These are phyloP conservation scores for Triplophysa dalaica DNA, from an alignment of 2,113 vertebrate genomes.

Conservation along the genomic window DNA sequence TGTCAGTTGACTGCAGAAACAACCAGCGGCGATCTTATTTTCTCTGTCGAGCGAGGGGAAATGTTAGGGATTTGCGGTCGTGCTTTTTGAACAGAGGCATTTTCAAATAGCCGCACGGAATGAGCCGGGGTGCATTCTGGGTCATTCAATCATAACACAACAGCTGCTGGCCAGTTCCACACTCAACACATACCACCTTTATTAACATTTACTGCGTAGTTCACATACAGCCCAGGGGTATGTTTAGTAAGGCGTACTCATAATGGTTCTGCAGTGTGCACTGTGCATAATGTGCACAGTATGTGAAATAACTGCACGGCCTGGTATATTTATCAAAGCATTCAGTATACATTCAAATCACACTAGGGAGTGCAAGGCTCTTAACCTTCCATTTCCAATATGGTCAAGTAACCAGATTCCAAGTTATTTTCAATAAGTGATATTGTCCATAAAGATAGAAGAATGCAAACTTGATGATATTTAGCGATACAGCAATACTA, in stretches of 20 bases:
- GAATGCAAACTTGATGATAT: too few relatives aligned
- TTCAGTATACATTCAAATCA: neutral
- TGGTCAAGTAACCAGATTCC: neutral
- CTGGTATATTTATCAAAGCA: neutral
- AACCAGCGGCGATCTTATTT: conserved; percentile 31
- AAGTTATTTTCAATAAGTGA: neutral
- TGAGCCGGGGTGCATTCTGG: conserved; percentile 8
- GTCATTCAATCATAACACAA: conserved; percentile 14
- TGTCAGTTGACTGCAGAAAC: conserved; percentile 13
- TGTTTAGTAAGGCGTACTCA: neutral
- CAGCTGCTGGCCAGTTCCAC: neutral
- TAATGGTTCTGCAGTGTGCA: neutral
- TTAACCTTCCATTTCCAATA: neutral
- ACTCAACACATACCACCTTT: neutral
- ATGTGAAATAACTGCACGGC: neutral
- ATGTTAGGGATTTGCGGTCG: conserved; percentile 11
- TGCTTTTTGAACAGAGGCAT: conserved; percentile 7
- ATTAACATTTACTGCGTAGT: conserved; percentile 4
- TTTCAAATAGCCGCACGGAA: neutral
- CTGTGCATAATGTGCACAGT: neutral
- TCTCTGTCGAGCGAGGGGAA: conserved; percentile 13
- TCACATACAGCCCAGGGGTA: neutral
- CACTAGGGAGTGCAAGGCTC: neutral
- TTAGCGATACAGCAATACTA: too few relatives aligned
- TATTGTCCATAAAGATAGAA: neutral